Percentiles rank a stretch among this genome's conserved stretches.
phyloP scores from a whole-genome alignment of 1,140 invertebrate species.

The Trichogramma pretiosum region DNA sequence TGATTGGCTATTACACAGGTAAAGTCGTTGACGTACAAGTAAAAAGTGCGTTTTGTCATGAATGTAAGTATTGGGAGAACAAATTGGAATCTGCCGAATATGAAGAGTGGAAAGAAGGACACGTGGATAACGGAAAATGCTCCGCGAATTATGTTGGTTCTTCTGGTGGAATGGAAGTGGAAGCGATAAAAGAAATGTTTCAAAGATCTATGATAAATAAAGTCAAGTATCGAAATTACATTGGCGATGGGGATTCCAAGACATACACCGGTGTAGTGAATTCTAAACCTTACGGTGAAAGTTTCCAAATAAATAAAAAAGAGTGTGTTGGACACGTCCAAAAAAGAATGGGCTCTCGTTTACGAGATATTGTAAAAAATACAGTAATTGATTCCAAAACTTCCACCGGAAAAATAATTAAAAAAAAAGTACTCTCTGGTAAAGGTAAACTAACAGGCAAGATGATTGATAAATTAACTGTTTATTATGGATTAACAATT shows the following conservation, averaged over 20 bases:
- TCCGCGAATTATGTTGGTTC: background rate
- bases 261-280: background rate
- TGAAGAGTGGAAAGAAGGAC: background rate
- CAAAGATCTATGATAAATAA: background rate
- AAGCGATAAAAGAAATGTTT: background rate
- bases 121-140: background rate
- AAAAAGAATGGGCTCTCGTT: conserved; percentile 9
- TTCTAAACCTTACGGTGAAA: conserved; percentile 1
- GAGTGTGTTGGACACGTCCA: conserved; percentile 4
- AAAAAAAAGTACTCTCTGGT: background rate
- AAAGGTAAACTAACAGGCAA: background rate
- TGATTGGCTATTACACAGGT: conserved; percentile 2
- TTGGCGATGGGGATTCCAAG: conserved; percentile 9
- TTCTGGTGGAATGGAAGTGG: background rate
- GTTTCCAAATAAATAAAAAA: background rate
- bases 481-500: conserved; percentile 20
- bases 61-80: background rate
- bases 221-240: conserved; percentile 6
- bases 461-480: conserved; percentile 20
- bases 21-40: conserved; percentile 1
- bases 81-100: background rate
- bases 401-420: background rate
- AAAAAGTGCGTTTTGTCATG: background rate
- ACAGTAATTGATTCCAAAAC: background rate
- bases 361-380: background rate